phyloP scores from a whole-genome alignment of 2,113 vertebrate genomes.

The Cairina moschata region DNA sequence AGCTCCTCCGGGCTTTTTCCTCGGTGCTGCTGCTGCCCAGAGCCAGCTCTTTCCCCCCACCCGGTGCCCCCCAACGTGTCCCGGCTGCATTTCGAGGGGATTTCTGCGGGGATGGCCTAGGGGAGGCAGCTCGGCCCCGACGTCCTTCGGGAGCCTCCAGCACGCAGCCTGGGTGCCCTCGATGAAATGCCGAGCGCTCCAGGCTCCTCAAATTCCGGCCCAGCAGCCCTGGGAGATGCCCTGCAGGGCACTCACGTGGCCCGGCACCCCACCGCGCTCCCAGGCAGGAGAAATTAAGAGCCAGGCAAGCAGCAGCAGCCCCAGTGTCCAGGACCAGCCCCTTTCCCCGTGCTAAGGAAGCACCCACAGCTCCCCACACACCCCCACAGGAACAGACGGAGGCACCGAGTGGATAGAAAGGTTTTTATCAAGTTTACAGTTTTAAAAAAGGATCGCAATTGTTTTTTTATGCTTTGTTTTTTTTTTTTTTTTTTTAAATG shows the following conservation, averaged over 20 bases:
- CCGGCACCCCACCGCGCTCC: accelerated
- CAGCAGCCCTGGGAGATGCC: accelerated
- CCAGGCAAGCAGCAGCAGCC: background rate
- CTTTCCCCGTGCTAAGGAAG: accelerated
- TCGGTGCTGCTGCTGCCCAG: background rate
- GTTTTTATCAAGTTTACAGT: constrained; percentile 57
- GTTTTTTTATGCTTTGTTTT: too few species aligned
- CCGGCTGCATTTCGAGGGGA: accelerated
- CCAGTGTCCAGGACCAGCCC: background rate
- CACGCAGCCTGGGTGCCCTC: accelerated
- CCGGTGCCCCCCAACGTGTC: background rate
- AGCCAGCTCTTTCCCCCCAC: background rate
- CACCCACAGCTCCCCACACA: accelerated
- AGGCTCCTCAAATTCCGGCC: background rate
- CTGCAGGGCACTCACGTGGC: accelerated
- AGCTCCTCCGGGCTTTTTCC: background rate
- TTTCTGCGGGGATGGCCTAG: accelerated
- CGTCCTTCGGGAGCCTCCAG: background rate
- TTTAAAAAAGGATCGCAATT: constrained; percentile 53
- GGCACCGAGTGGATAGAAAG: background rate
- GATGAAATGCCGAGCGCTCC: accelerated
- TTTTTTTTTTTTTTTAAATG: too few species aligned
- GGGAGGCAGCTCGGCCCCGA: background rate
- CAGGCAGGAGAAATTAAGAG: background rate
- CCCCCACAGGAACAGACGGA: background rate